Evolutionary conservation across 2,888 invertebrate species (phyloP).

Genomic region (Sarcophaga rosellei): DNA sequence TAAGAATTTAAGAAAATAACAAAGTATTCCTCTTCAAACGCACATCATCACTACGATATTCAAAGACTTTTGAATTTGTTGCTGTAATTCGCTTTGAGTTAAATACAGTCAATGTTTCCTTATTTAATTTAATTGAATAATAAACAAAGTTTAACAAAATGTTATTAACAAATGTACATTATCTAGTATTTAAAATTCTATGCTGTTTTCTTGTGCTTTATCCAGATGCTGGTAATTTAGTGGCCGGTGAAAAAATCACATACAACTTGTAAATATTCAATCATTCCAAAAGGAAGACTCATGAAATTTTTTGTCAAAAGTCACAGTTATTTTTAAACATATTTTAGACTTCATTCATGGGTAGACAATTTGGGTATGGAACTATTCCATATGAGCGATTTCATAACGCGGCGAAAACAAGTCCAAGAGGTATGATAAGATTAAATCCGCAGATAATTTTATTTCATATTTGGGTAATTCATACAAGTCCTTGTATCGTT

Average conservation of each 20-base stretch:
- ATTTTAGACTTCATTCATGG: constrained; percentile 88
- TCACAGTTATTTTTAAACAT: constrained; percentile 14
- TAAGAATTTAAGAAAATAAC: neutral
- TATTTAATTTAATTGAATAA: constrained; percentile 22
- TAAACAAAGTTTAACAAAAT: constrained; percentile 40
- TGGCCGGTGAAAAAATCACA: constrained; percentile 79
- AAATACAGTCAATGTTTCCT: constrained; percentile 3
- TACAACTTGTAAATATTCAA: constrained; percentile 79
- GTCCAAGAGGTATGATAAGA: constrained; percentile 85
- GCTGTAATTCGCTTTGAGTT: too few species aligned
- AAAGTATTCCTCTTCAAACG: constrained; percentile 18
- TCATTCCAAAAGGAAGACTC: neutral
- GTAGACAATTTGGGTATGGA: constrained; percentile 91
- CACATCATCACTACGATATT: constrained; percentile 6
- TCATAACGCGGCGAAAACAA: constrained; percentile 89
- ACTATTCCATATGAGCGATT: constrained; percentile 89
- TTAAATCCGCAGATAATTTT: neutral
- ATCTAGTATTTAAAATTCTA: constrained; percentile 53
- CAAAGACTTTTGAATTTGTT: too few species aligned
- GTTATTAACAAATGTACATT: constrained; percentile 47
- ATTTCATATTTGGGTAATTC: too few species aligned
- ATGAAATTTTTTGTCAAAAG: neutral
- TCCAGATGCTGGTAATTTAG: constrained; percentile 77
- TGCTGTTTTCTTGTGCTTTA: constrained; percentile 75
- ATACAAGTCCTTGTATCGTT: too few species aligned